Evolutionary conservation across 23 tunicate genomes (phyloP).

Genomic region (Halocynthia aurantium): DNA sequence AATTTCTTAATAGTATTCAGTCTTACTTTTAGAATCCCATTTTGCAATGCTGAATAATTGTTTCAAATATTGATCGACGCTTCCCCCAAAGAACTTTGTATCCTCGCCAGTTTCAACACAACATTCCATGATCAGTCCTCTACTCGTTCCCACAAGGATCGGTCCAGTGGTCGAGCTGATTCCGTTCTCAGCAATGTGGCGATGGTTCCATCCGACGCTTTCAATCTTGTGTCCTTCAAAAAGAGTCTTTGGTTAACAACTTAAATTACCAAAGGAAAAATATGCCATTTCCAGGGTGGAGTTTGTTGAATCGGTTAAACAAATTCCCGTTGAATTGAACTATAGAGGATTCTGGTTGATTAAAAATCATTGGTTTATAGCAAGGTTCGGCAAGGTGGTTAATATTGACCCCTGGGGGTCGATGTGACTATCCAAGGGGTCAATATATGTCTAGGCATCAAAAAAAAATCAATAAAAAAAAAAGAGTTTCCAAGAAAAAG

Average conservation of each 20-base stretch:
- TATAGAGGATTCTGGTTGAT: no score
- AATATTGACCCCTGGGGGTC: no score
- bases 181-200: slow-evolving; percentile 22
- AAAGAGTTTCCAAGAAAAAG: no score
- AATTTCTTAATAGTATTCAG: not conserved
- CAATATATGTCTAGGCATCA: no score
- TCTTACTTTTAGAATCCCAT: slow-evolving; percentile 46
- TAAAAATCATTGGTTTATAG: no score
- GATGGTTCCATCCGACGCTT: slow-evolving; percentile 80
- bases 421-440: no score
- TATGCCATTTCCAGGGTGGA: no score
- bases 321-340: no score
- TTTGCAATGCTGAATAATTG: slow-evolving; percentile 53
- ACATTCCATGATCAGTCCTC: slow-evolving; percentile 84
- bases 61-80: slow-evolving; percentile 84
- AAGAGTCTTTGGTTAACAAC: not conserved
- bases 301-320: no score
- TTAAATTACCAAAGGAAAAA: no score
- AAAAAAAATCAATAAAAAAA: no score
- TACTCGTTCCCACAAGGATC: slow-evolving; percentile 67
- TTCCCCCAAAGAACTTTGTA: slow-evolving; percentile 74
- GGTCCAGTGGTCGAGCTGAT: slow-evolving; percentile 55
- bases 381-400: no score
- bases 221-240: slow-evolving; percentile 72
- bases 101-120: slow-evolving; percentile 82